Conservation (phyloP, 2,113 vertebrate species). For the Pholis gunnellus region DNA sequence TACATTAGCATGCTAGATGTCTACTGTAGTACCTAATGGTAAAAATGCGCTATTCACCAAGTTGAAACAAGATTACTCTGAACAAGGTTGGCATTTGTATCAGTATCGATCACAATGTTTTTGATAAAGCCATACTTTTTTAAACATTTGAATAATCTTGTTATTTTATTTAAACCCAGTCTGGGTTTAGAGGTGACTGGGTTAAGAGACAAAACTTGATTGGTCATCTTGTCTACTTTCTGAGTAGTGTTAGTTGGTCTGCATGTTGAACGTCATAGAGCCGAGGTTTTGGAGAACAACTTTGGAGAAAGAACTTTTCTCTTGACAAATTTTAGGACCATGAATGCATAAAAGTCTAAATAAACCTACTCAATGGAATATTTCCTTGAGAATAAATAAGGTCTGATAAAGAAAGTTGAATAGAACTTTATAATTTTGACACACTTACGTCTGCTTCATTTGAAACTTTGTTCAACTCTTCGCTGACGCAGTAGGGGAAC, state of each 20-base stretch:
- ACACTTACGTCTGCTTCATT: conserved; percentile 67
- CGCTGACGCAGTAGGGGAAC: conserved; percentile 51
- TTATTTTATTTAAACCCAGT: background rate
- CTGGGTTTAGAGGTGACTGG: background rate
- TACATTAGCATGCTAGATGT: background rate
- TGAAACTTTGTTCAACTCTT: conserved; percentile 39
- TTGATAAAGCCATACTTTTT: background rate
- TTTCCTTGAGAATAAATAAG: background rate
- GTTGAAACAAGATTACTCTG: background rate
- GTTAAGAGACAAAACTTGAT: background rate
- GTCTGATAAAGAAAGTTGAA: background rate
- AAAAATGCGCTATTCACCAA: background rate
- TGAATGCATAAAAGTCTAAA: background rate
- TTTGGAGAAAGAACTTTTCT: background rate
- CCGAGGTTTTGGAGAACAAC: background rate
- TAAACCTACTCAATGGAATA: background rate
- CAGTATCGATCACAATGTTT: background rate
- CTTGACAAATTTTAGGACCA: background rate
- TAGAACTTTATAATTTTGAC: background rate
- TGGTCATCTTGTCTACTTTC: background rate
- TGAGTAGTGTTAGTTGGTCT: background rate
- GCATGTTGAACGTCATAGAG: background rate
- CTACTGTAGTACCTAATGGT: background rate
- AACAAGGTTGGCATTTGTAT: background rate
- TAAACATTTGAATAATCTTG: background rate